Percentiles rank a stretch among this genome's conserved stretches.
These are phyloP conservation scores for Lamprologus sp. DNA, from an alignment of 2,113 vertebrate species.

Conservation along the genomic window DNA sequence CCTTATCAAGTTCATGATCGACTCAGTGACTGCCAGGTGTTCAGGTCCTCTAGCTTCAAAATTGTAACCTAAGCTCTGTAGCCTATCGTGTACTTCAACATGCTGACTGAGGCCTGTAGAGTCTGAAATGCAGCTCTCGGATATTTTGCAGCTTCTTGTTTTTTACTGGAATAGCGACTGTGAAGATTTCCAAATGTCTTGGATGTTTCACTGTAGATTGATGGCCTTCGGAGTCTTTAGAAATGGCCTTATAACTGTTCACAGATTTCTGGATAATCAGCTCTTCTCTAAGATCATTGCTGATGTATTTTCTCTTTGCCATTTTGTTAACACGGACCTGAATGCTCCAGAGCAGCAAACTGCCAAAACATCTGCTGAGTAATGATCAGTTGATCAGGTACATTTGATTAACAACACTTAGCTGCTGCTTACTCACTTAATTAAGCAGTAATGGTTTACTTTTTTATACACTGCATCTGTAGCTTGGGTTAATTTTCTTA, in stretches of 20 bases:
- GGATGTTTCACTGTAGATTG: not conserved
- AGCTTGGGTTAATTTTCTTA: not conserved
- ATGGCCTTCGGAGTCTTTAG: not conserved
- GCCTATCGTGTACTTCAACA: not conserved
- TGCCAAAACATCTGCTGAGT: not conserved
- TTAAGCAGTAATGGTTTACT: not conserved
- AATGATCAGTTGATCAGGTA: not conserved
- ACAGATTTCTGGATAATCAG: not conserved
- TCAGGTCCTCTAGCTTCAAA: not conserved
- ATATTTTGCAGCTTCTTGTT: not conserved
- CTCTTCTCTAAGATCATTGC: not conserved
- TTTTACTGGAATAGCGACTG: not conserved
- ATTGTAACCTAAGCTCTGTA: not conserved
- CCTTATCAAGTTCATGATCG: not conserved
- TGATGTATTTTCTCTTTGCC: not conserved
- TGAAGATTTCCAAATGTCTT: not conserved
- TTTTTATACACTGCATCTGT: not conserved
- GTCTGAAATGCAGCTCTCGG: not conserved
- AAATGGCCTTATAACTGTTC: not conserved
- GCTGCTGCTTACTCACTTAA: not conserved
- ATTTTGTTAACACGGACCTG: not conserved
- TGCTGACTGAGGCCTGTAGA: not conserved
- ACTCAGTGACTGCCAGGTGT: not conserved
- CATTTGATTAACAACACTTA: not conserved
- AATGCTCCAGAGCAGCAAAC: not conserved